Base-by-base conservation (phyloP, 2,888 invertebrate genomes). In the Hyles lineata region DNA sequence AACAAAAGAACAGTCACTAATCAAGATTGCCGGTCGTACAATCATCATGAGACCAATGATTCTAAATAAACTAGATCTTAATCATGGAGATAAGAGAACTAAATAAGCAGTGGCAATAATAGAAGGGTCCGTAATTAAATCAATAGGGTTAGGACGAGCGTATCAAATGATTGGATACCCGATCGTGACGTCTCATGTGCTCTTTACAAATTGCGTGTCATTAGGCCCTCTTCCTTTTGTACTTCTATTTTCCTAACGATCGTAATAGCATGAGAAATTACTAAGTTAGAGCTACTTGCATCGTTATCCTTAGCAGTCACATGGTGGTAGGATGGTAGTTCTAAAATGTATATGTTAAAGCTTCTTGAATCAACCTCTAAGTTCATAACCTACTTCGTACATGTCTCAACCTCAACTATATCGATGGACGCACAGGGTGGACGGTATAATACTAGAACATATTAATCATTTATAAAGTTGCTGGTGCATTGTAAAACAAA, bases 111-210 rank as follows among this genome's bases (percentile, higher is more conserved):
- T 1, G n/a, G 55, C n/a, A n/a, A n/a, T 55, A 55, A 55, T 55
- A 55, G 55, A 29, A 67, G 50, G 50, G 3, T 9, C 43, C 67
- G 4, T 43, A 43, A 50, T 67, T 67, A 50, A 67, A 43, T 67
- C 23, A 67, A 23, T 15, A 21, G 67, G 43, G 62, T 32, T 35
- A 62, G 55, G n/a, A 55, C 55, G 55, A 55, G 67, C n/a, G 35
- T 63, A 63, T 63, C 35, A 63, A 67, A 23, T 67, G 50, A 67
- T 67, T 50, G 50, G 63, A 43, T 21, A 67, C 23, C 17, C 17
- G 67, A 67, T 50, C 67, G 50, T 15, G 23, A 35, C 63, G 43
- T 67, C 50, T 67, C 67, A 23, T 67, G 67, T 67, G 67, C 21
- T 43, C 43, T 50, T 67, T 23, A 67, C 67, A 67, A 67, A 67